Percentiles rank a stretch among this genome's conserved stretches.
Evolutionary conservation across 1,140 invertebrate species (phyloP).

Genomic region (Drosophila seguyi): DNA sequence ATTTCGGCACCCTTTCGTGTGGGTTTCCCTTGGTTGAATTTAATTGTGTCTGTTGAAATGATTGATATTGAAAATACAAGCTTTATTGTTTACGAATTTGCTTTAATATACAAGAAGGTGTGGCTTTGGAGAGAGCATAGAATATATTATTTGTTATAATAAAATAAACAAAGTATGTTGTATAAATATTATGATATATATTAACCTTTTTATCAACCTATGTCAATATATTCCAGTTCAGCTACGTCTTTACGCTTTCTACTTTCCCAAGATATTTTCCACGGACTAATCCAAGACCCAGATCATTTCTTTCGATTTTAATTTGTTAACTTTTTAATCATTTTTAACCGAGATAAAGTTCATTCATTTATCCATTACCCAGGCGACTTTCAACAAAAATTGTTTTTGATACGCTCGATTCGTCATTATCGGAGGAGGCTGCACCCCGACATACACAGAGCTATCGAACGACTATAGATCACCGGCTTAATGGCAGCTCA

Average conservation of each 20-base stretch:
- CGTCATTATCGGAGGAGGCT: constrained; percentile 35
- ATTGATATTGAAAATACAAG: constrained; percentile 5
- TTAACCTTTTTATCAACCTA: background rate
- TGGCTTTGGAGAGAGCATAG: background rate
- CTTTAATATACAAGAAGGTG: background rate
- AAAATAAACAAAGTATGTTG: background rate
- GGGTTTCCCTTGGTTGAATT: background rate
- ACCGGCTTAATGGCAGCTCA: constrained; percentile 69
- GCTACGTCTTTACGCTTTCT: constrained; percentile 29
- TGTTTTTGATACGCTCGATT: constrained; percentile 40
- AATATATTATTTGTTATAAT: too few relatives aligned
- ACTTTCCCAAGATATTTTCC: constrained; percentile 37
- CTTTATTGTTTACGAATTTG: background rate
- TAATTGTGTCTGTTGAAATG: background rate
- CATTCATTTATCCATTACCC: constrained; percentile 55
- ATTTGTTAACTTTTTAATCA: constrained; percentile 42
- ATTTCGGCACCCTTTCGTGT: constrained; percentile 8
- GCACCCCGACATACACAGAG: constrained; percentile 35
- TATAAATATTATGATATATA: background rate
- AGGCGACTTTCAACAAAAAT: constrained; percentile 37
- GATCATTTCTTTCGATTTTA: constrained; percentile 23
- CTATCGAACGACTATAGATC: constrained; percentile 75
- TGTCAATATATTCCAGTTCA: background rate
- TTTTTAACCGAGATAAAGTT: constrained; percentile 40
- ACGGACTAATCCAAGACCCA: constrained; percentile 6